phyloP scores from a whole-genome alignment of 35 echinoderm and acorn worm genomes.

The Apostichopus californicus region DNA sequence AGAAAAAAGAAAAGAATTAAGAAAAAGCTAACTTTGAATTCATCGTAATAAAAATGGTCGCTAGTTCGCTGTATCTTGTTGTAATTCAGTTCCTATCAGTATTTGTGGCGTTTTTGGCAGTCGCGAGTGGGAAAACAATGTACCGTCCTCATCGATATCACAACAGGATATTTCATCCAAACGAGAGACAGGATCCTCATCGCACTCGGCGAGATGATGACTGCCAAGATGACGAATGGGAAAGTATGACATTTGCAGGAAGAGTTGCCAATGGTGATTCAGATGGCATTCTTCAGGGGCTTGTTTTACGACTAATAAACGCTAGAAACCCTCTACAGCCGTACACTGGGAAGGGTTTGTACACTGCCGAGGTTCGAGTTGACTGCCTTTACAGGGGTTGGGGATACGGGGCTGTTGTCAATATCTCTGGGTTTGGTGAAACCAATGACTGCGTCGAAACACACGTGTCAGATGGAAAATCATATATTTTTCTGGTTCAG shows the following conservation, averaged over 20 bases:
- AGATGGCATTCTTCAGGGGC: slow-evolving; percentile 34
- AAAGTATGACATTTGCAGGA: slow-evolving; percentile 22
- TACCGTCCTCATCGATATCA: slow-evolving; percentile 34
- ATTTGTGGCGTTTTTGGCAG: not conserved
- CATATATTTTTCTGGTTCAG: slow-evolving; percentile 42
- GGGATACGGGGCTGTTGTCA: not conserved
- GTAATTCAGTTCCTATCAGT: not conserved
- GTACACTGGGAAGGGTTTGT: slow-evolving; percentile 21
- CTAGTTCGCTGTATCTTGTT: not conserved
- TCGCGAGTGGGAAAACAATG: not conserved
- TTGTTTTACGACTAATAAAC: slow-evolving; percentile 4
- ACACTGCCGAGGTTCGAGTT: slow-evolving; percentile 36
- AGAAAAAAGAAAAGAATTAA: too few relatives aligned
- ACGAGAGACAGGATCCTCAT: not conserved
- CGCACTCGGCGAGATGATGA: slow-evolving; percentile 34
- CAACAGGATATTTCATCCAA: slow-evolving; percentile 33
- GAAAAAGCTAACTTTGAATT: too few relatives aligned
- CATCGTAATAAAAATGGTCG: not conserved
- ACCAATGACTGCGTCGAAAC: slow-evolving; percentile 46
- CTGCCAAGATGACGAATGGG: slow-evolving; percentile 42
- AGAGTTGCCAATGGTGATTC: slow-evolving; percentile 25
- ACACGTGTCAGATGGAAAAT: slow-evolving; percentile 13
- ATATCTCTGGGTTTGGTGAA: slow-evolving; percentile 42
- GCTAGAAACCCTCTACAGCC: not conserved
- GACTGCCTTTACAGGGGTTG: slow-evolving; percentile 40